phyloP scores from a whole-genome alignment of 2,113 vertebrate species.

The Lasiurus cinereus region DNA sequence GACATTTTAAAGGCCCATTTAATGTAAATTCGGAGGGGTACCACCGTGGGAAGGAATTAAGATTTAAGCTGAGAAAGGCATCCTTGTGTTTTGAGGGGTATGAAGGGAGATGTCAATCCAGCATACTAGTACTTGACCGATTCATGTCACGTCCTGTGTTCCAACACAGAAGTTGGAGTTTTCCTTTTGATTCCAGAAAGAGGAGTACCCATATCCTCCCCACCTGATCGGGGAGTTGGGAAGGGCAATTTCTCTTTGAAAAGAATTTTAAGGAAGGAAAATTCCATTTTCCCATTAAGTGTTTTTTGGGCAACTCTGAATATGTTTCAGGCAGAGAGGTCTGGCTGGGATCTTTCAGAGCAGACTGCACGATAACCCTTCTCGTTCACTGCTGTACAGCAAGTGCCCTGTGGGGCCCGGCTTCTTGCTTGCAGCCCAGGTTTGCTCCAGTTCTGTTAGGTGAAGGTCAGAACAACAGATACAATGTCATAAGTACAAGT shows the following conservation, averaged over 20 bases:
- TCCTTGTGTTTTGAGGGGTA: background rate
- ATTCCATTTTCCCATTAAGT: background rate
- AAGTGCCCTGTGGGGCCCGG: background rate
- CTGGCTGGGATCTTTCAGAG: background rate
- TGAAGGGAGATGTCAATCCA: background rate
- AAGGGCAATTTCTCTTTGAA: constrained; percentile 6
- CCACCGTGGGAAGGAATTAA: background rate
- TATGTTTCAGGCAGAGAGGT: background rate
- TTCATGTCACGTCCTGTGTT: background rate
- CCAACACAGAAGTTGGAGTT: background rate
- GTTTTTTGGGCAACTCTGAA: constrained; percentile 22
- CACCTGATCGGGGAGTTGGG: background rate
- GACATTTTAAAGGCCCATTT: background rate
- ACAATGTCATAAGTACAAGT: background rate
- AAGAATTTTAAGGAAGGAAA: constrained; percentile 29
- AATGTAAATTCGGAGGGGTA: background rate
- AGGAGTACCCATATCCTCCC: background rate
- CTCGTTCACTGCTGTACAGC: background rate
- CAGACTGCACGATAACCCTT: background rate
- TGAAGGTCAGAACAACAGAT: background rate
- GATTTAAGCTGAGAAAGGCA: background rate
- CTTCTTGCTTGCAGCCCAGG: background rate
- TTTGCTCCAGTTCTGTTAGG: background rate
- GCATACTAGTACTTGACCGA: background rate
- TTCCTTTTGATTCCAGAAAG: constrained; percentile 32